Evolutionary conservation across 2,797 vertebrate genomes (phyloP).

Genomic region (Cyprinodon diabolis): DNA sequence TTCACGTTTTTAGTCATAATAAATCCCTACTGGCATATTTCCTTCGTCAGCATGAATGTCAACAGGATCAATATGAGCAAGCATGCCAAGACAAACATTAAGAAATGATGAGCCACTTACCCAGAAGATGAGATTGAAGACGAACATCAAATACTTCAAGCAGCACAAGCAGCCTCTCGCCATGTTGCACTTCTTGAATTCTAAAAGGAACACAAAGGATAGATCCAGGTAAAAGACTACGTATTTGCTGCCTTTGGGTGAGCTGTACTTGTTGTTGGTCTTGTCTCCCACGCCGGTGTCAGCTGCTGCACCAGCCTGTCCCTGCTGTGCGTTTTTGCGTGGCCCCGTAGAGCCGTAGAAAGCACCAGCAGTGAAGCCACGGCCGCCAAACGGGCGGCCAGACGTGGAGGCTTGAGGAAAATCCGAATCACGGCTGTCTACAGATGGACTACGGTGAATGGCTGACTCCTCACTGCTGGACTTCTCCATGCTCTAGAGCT

Average conservation of each 20-base stretch:
- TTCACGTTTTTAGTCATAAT: background rate
- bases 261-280: conserved; percentile 87
- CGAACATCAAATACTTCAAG: conserved; percentile 99
- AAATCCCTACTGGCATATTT: conserved; percentile 6
- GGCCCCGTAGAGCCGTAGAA: conserved; percentile 96
- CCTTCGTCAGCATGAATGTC: conserved; percentile 9
- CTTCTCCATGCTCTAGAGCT: conserved; percentile 96
- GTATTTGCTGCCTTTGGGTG: conserved; percentile 97
- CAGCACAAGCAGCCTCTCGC: conserved; percentile 98
- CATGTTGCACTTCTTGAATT: conserved; percentile 99
- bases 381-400: conserved; percentile 90
- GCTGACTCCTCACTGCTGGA: conserved; percentile 99
- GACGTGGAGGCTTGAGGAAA: conserved; percentile 92
- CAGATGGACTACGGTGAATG: conserved; percentile 96
- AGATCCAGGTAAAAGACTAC: conserved; percentile 99
- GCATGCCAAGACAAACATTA: conserved; percentile 5
- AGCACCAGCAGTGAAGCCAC: conserved; percentile 95
- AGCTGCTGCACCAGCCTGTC: conserved; percentile 67
- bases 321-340: conserved; percentile 74
- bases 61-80: conserved; percentile 4
- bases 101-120: conserved; percentile 83
- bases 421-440: conserved; percentile 96
- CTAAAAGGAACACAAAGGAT: conserved; percentile 99
- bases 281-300: conserved; percentile 75
- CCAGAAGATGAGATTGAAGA: conserved; percentile 99